phyloP scores from a whole-genome alignment of 2,113 vertebrate species.

The Parotia lawesii region DNA sequence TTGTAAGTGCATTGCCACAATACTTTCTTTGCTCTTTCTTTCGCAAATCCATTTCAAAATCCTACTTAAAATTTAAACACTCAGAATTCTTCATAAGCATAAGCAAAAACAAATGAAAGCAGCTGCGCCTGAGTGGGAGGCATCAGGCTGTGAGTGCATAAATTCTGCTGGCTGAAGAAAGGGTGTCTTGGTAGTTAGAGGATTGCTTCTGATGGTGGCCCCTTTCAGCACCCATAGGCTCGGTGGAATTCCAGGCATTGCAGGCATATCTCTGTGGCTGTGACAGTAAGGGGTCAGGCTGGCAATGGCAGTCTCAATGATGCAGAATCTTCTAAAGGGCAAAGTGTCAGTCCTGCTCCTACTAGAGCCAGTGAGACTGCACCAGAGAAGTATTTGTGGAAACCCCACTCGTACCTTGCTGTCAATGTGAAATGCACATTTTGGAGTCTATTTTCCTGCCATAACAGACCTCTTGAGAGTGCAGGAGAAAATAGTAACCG shows the following conservation, averaged over 20 bases:
- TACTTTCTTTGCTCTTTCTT: neutral
- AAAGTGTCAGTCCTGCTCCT: neutral
- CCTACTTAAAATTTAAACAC: neutral
- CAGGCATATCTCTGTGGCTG: rapidly evolving
- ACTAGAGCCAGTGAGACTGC: neutral
- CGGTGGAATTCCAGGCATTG: rapidly evolving
- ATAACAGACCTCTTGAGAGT: neutral
- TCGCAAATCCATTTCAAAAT: neutral
- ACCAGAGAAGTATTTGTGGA: neutral
- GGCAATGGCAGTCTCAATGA: neutral
- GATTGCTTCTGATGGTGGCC: neutral
- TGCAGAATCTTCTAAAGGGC: neutral
- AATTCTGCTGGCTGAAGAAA: neutral
- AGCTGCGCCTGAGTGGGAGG: neutral
- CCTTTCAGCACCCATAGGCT: neutral
- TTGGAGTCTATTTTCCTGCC: neutral
- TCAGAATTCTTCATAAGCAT: neutral
- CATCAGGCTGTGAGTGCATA: neutral
- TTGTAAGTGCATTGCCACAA: neutral
- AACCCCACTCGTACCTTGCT: neutral
- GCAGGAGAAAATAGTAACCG: neutral
- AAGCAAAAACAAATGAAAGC: neutral
- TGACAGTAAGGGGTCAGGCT: neutral
- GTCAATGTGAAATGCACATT: neutral
- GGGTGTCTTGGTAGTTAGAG: neutral